Evolutionary conservation across 2,113 vertebrate species (phyloP).

Genomic region (Bufo gargarizans): DNA sequence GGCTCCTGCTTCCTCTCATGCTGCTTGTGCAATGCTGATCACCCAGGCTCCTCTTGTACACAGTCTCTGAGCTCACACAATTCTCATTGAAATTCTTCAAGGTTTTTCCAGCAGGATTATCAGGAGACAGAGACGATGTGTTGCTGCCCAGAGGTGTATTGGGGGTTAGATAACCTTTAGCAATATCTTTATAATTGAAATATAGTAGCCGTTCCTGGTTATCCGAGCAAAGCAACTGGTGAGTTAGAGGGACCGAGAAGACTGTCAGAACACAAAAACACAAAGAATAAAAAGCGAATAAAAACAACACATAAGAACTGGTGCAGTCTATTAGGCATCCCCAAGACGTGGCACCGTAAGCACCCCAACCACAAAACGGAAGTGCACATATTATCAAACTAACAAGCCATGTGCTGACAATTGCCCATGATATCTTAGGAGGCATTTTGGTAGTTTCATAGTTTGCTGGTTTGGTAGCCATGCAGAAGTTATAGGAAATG

Average conservation of each 20-base stretch:
- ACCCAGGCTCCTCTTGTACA: slow-evolving; percentile 52
- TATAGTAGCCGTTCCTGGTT: slow-evolving; percentile 74
- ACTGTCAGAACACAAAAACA: slow-evolving; percentile 78
- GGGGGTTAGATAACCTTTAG: slow-evolving; percentile 66
- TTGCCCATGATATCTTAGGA: slow-evolving; percentile 73
- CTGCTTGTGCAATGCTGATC: slow-evolving; percentile 52
- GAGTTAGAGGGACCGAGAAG: slow-evolving; percentile 82
- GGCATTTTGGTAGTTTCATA: slow-evolving; percentile 65
- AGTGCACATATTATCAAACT: slow-evolving; percentile 83
- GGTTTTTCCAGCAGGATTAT: slow-evolving; percentile 73
- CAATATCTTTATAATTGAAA: slow-evolving; percentile 71
- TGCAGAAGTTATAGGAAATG: slow-evolving; percentile 88
- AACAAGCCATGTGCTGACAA: slow-evolving; percentile 78
- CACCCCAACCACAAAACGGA: slow-evolving; percentile 90
- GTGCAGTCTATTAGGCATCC: slow-evolving; percentile 83
- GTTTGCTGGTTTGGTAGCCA: slow-evolving; percentile 70
- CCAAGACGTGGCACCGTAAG: slow-evolving; percentile 80
- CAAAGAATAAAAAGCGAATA: slow-evolving; percentile 78
- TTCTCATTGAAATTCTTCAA: slow-evolving; percentile 69
- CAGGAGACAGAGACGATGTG: slow-evolving; percentile 67
- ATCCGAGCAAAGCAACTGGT: slow-evolving; percentile 86
- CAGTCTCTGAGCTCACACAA: slow-evolving; percentile 55
- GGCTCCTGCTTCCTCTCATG: slow-evolving; percentile 62
- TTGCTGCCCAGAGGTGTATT: slow-evolving; percentile 71
- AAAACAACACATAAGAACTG: slow-evolving; percentile 80